Evolutionary conservation across 2,113 vertebrate genomes (phyloP).

Genomic region (Eidolon helvum): DNA sequence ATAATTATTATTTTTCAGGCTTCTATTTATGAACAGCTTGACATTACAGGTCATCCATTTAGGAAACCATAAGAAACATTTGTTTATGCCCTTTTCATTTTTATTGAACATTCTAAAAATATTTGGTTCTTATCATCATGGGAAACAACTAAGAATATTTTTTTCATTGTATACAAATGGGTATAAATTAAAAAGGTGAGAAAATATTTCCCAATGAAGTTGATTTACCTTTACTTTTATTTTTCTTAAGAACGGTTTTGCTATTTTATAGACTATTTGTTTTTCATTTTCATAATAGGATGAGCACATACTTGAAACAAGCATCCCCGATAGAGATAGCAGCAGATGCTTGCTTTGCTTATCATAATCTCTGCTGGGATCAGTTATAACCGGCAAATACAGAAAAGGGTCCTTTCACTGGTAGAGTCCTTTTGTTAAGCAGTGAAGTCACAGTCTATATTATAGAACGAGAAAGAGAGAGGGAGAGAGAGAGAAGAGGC

Average conservation of each 20-base stretch:
- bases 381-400: background rate
- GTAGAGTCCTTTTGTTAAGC: background rate
- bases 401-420: background rate
- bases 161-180: background rate
- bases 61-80: constrained; percentile 68
- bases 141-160: background rate
- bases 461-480: background rate
- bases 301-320: background rate
- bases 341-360: background rate
- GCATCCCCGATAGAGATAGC: background rate
- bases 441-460: background rate
- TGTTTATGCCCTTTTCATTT: background rate
- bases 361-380: background rate
- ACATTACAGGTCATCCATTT: constrained; percentile 56
- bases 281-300: background rate
- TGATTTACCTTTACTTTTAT: background rate
- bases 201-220: background rate
- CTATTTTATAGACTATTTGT: background rate
- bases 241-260: background rate
- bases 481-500: background rate
- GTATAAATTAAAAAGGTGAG: background rate
- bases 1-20: constrained; percentile 33
- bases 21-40: constrained; percentile 71
- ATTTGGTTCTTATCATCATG: background rate
- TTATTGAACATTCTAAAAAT: background rate